Percentiles rank a stretch among this genome's conserved stretches.
phyloP scores from a whole-genome alignment of 2,113 vertebrate species.

The Stegostoma tigrinum region DNA sequence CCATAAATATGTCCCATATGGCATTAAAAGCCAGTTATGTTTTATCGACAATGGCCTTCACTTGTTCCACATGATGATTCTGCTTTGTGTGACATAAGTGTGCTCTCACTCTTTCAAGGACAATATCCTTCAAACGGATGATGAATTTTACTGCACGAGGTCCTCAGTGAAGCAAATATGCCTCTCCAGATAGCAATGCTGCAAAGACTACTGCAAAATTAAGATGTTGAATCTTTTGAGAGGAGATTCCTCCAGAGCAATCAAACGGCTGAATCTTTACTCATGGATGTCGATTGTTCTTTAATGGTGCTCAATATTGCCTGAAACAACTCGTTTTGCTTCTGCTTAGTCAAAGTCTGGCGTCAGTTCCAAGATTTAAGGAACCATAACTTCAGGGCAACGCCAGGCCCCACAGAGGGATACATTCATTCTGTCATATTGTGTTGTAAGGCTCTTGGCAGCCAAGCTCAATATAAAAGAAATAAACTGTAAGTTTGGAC shows the following conservation, averaged over 20 bases:
- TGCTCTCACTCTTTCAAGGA: not conserved
- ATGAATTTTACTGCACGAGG: not conserved
- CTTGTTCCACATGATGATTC: not conserved
- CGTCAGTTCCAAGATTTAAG: not conserved
- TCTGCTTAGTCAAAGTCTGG: not conserved
- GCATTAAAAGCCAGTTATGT: not conserved
- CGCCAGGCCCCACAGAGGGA: not conserved
- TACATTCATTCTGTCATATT: not conserved
- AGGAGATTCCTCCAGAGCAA: not conserved
- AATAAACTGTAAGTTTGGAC: not conserved
- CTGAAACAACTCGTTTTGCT: not conserved
- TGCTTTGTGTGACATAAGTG: not conserved
- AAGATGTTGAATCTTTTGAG: not conserved
- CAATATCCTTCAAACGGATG: not conserved
- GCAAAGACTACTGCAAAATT: not conserved
- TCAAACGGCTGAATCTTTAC: not conserved
- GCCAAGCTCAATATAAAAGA: not conserved
- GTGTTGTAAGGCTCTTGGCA: not conserved
- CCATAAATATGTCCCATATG: not conserved
- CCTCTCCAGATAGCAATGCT: not conserved
- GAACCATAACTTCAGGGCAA: not conserved
- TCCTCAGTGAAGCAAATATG: not conserved
- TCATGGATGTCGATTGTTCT: conserved; percentile 2
- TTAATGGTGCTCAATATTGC: not conserved
- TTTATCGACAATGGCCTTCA: not conserved